Evolutionary conservation across 2,113 vertebrate species (phyloP).

Genomic region (Triplophysa dalaica): DNA sequence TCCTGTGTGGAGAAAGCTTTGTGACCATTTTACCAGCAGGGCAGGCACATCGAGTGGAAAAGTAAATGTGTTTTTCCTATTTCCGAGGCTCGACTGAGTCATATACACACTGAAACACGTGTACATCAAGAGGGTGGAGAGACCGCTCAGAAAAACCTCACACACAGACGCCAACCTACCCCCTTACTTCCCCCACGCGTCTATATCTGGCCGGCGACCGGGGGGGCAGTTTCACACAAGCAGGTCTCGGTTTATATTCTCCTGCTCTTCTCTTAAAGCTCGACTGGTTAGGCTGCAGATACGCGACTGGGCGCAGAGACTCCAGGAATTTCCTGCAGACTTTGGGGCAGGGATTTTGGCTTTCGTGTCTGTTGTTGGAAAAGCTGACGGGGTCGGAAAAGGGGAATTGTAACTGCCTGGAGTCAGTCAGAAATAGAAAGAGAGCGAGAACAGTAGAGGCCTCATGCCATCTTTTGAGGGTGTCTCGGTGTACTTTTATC

Average conservation of each 20-base stretch:
- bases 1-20: conserved; percentile 24
- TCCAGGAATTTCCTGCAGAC: conserved; percentile 86
- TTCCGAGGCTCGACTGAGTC: conserved; percentile 3
- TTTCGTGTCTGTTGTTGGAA: conserved; percentile 82
- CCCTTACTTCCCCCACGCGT: conserved; percentile 77
- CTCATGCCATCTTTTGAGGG: conserved; percentile 69
- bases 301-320: conserved; percentile 67
- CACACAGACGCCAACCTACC: conserved; percentile 43
- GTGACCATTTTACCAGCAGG: conserved; percentile 33
- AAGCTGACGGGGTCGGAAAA: conserved; percentile 76
- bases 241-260: conserved; percentile 17
- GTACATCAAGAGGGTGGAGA: conserved; percentile 13
- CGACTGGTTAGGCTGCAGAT: conserved; percentile 69
- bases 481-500: conserved; percentile 62
- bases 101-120: not conserved
- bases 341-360: conserved; percentile 85
- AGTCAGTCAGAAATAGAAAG: conserved; percentile 26
- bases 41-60: conserved; percentile 30
- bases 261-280: not conserved
- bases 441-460: conserved; percentile 60
- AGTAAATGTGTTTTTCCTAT: conserved; percentile 24
- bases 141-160: conserved; percentile 11
- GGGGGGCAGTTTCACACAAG: conserved; percentile 68
- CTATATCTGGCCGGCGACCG: conserved; percentile 82
- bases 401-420: conserved; percentile 16